Conservation (phyloP, 2,888 invertebrate genomes). For the Tachina fera region DNA sequence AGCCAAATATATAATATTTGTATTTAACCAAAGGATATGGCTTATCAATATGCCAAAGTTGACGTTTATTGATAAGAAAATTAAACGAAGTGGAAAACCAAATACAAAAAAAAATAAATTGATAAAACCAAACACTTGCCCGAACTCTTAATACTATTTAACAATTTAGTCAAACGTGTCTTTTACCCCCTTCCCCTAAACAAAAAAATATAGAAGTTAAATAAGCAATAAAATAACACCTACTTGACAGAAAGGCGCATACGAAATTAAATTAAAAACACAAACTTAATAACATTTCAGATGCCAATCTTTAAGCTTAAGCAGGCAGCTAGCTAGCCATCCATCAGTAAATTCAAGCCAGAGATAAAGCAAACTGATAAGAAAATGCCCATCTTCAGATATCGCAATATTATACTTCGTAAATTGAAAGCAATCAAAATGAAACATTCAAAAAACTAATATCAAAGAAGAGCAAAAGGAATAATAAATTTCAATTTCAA, state of each 20-base stretch:
- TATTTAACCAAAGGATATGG: constrained; percentile 32
- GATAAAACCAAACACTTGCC: no score
- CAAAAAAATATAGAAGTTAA: constrained; percentile 31
- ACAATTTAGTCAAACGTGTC: no score
- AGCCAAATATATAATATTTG: no score
- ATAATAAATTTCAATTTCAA: constrained; percentile 69
- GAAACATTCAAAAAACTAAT: constrained; percentile 60
- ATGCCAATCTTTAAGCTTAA: not conserved
- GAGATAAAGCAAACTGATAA: constrained; percentile 14
- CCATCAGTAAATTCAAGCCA: constrained; percentile 15
- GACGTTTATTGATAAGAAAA: constrained; percentile 39
- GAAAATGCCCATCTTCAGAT: constrained; percentile 11
- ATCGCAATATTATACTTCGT: constrained; percentile 40
- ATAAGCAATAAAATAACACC: constrained; percentile 46
- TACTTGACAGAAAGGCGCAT: constrained; percentile 30
- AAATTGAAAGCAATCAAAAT: constrained; percentile 67
- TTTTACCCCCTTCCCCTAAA: not conserved
- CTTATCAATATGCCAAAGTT: constrained; percentile 51
- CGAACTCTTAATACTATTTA: no score
- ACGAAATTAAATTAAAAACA: constrained; percentile 30
- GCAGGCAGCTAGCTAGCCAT: not conserved
- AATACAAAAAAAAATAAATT: not conserved
- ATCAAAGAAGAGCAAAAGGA: constrained; percentile 43
- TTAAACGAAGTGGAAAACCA: constrained; percentile 1
- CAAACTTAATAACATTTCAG: not conserved